Evolutionary conservation across 1,140 invertebrate species (phyloP).

Genomic region (Meloidogyne hapla): DNA sequence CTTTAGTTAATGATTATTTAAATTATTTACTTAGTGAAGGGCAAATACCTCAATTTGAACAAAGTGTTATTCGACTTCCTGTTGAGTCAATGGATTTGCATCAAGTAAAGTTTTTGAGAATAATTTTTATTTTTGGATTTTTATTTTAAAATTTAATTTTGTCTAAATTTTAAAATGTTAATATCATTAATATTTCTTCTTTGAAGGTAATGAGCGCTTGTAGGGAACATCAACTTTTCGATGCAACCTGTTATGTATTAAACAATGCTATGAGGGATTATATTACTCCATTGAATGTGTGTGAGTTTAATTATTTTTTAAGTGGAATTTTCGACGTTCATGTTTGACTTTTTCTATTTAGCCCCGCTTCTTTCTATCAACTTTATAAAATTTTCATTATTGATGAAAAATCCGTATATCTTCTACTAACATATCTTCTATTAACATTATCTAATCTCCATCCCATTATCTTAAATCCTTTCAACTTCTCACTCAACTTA

Average conservation of each 20-base stretch:
- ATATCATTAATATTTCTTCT: slow-evolving; percentile 18
- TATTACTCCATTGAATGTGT: slow-evolving; percentile 78
- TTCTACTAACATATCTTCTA: too few relatives aligned
- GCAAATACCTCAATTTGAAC: slow-evolving; percentile 73
- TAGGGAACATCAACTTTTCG: slow-evolving; percentile 76
- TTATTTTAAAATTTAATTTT: too few relatives aligned
- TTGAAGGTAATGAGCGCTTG: slow-evolving; percentile 74
- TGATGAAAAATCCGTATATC: too few relatives aligned
- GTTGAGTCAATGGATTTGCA: slow-evolving; percentile 83
- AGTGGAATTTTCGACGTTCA: too few relatives aligned
- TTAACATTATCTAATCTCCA: too few relatives aligned
- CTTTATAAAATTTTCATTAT: too few relatives aligned
- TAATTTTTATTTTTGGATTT: too few relatives aligned
- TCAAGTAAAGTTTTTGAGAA: slow-evolving; percentile 71
- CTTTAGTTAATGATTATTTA: slow-evolving; percentile 69
- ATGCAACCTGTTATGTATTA: slow-evolving; percentile 83
- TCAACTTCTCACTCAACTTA: too few relatives aligned
- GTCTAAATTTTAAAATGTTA: too few relatives aligned
- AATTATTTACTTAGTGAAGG: slow-evolving; percentile 65
- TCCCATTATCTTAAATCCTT: too few relatives aligned
- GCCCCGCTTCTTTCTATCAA: too few relatives aligned
- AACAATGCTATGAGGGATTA: slow-evolving; percentile 82
- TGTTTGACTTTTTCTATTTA: too few relatives aligned
- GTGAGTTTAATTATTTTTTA: slow-evolving; percentile 66
- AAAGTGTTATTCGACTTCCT: slow-evolving; percentile 78